Evolutionary conservation across 23 tunicate genomes (phyloP), one percentile per base, ranked within the genome.

Genomic region (Diplosoma virens): DNA sequence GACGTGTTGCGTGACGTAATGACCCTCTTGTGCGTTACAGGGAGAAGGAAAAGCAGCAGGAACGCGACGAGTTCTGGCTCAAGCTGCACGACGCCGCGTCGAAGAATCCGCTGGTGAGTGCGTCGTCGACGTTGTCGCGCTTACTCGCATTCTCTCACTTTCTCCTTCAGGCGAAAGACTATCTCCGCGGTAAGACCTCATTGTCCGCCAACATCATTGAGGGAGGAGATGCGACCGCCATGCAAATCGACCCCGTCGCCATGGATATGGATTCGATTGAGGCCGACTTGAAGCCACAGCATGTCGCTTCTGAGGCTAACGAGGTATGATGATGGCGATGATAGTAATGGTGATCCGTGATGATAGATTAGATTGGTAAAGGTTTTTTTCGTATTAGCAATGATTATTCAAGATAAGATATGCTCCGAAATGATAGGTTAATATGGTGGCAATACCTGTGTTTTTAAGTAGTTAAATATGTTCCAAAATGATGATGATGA

Each of bases 51-150:
- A 90, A 84, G 65, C 75, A 78, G 58, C 84, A 90, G 32, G 97
- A 90, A 25, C 73, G 90, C 56, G 97, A 90, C 79, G 90, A 90
- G 26, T 79, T 88, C 52, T 90, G 97, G 97, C 32, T 25, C 41
- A 90, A 90, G 74, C 37, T 90, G 7, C 79, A 63, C 7, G 75
- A 73, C 23, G 28, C 80, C 25, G 97, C 97, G 34, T 37, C 58
- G 55, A 90, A 78, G 63, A 83, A 70, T 47, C 97, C 97, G 36
- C 65, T 84, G 82, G 97, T 90, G 41, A 61, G 81, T 46, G 17
- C 36, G 2, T 67, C 30, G 70, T 26, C 5, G 16, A 5, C 64
- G 16, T 18, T 56, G 64, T 16, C 5, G 14, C 52, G 16, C 14
- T 16, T 45, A 16, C 11, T 45, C 52, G 52, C 52, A 9, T 45